These are phyloP conservation scores for Notoglanidium macrostoma DNA, from an alignment of 2,797 vertebrate species.

Conservation along the genomic window DNA sequence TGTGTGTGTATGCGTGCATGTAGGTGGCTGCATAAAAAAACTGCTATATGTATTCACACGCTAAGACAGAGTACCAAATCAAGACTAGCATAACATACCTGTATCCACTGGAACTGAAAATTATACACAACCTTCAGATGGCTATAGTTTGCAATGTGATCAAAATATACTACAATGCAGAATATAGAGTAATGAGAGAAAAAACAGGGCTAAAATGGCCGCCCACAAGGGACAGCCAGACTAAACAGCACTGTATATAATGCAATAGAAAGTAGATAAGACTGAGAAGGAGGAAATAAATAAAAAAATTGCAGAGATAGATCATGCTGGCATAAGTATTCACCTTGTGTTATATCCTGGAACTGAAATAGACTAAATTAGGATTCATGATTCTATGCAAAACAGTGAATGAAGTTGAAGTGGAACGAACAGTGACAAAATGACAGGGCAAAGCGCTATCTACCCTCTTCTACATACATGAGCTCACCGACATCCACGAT, in stretches of 20 bases:
- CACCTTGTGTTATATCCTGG: background rate
- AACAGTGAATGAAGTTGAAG: background rate
- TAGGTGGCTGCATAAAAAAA: background rate
- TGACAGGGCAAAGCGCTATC: background rate
- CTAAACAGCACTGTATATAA: background rate
- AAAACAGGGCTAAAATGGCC: slow-evolving; percentile 5
- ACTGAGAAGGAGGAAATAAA: background rate
- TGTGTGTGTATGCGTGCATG: background rate
- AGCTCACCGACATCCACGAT: background rate
- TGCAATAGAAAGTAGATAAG: too few relatives aligned
- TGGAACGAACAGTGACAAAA: background rate
- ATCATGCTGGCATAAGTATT: background rate
- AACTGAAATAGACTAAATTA: background rate
- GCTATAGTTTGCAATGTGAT: background rate
- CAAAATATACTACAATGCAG: background rate
- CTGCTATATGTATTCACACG: background rate
- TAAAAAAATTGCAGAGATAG: background rate
- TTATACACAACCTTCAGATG: background rate
- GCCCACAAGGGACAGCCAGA: background rate
- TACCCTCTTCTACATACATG: background rate
- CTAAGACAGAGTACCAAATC: slow-evolving; percentile 6
- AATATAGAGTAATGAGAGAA: background rate
- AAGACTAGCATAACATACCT: background rate
- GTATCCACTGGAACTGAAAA: background rate
- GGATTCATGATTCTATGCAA: background rate